Evolutionary conservation across 2,113 vertebrate genomes (phyloP).

Genomic region (Lepus europaeus): DNA sequence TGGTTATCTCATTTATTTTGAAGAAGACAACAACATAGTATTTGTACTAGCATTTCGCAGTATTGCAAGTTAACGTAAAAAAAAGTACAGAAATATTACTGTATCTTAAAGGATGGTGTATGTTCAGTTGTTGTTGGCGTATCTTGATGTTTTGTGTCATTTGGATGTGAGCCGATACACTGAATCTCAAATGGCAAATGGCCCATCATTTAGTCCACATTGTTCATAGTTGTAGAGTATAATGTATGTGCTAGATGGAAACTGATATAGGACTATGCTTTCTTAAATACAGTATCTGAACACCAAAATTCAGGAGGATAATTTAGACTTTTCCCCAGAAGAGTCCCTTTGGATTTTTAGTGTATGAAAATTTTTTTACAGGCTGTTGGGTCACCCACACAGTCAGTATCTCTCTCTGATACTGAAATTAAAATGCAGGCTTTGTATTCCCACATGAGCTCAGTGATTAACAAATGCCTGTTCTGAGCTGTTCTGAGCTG

Average conservation of each 20-base stretch:
- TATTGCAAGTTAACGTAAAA: slow-evolving; percentile 34
- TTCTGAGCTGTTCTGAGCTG: slow-evolving; percentile 57
- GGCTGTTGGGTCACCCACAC: slow-evolving; percentile 14
- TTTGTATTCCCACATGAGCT: slow-evolving; percentile 73
- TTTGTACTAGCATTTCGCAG: background rate
- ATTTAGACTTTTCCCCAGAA: background rate
- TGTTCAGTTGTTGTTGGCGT: background rate
- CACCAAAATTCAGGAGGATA: background rate
- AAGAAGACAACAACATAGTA: background rate
- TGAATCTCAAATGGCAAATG: slow-evolving; percentile 4
- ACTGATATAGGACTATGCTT: background rate
- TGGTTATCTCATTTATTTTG: slow-evolving; percentile 21
- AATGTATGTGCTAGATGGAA: background rate
- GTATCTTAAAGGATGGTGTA: background rate
- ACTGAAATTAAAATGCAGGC: slow-evolving; percentile 70
- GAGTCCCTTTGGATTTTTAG: slow-evolving; percentile 24
- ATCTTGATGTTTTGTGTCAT: background rate
- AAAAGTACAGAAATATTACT: background rate
- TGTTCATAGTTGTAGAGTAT: background rate
- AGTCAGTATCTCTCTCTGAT: slow-evolving; percentile 57
- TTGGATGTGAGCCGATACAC: background rate
- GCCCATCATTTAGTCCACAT: background rate
- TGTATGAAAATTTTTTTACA: slow-evolving; percentile 27
- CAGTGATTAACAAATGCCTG: slow-evolving; percentile 72
- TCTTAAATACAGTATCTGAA: slow-evolving; percentile 29